Percentiles rank a stretch among this genome's conserved stretches.
phyloP scores from a whole-genome alignment of 2,113 vertebrate species.

The Mesoclemmys tuberculata region DNA sequence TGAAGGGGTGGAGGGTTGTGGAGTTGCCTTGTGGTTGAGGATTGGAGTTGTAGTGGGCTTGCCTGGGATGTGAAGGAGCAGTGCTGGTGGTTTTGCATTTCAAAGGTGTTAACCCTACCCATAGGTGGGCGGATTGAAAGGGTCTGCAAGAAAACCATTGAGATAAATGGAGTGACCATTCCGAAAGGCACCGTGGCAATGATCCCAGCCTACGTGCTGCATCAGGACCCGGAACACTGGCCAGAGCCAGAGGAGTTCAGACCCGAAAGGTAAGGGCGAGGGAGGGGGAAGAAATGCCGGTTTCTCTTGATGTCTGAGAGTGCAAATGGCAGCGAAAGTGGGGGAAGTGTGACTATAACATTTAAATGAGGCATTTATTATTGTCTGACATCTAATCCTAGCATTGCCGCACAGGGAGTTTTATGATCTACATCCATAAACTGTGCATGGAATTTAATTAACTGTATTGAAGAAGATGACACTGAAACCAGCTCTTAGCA shows the following conservation, averaged over 20 bases:
- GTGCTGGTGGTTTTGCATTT: no score
- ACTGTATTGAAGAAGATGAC: conserved; percentile 58
- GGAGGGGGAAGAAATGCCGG: rapidly evolving
- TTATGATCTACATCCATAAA: conserved; percentile 69
- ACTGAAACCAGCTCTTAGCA: conserved; percentile 59
- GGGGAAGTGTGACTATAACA: conserved; percentile 25
- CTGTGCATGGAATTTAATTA: conserved; percentile 77
- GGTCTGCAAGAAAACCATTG: conserved; percentile 83
- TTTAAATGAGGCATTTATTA: conserved; percentile 59
- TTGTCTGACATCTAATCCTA: conserved; percentile 61
- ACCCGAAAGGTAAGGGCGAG: conserved; percentile 80
- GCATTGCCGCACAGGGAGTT: conserved; percentile 57
- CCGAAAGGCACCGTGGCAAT: conserved; percentile 73
- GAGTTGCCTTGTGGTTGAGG: no score
- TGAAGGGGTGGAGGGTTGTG: no score
- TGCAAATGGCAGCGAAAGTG: conserved; percentile 13
- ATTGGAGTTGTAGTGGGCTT: no score
- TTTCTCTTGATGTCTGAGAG: conserved; percentile 11
- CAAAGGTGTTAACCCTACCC: background rate
- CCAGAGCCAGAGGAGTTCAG: conserved; percentile 80
- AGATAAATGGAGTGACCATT: conserved; percentile 81
- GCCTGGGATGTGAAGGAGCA: no score
- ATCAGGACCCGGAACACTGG: conserved; percentile 73
- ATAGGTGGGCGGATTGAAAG: conserved; percentile 71
- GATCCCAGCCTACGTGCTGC: conserved; percentile 76